Conservation (phyloP, 2,113 vertebrate genomes). For the Struthio camelus region DNA sequence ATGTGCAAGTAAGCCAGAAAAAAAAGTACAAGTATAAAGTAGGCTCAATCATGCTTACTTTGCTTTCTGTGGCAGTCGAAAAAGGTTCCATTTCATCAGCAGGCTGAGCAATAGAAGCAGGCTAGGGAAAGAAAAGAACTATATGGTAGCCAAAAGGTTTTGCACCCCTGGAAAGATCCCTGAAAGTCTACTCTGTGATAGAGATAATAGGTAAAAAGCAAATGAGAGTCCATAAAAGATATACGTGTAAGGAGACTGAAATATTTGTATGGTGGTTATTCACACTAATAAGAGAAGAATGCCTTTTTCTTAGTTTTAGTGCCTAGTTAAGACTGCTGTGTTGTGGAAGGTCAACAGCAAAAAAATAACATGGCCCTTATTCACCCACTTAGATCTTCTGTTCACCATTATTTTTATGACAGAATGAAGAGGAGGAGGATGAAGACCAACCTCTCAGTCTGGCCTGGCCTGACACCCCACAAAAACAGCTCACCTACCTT, state of each 20-base stretch:
- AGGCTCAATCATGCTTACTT: neutral
- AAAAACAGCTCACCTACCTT: conserved; percentile 88
- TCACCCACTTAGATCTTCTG: neutral
- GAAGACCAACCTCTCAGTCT: conserved; percentile 93
- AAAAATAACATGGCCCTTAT: neutral
- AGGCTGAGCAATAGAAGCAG: neutral
- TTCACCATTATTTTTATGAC: conserved; percentile 18
- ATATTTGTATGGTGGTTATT: neutral
- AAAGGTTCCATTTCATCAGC: neutral
- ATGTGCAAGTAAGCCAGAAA: neutral
- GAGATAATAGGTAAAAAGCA: neutral
- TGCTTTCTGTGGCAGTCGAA: neutral
- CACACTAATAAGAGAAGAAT: neutral
- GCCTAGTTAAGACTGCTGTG: neutral
- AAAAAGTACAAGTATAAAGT: neutral
- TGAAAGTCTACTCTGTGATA: neutral
- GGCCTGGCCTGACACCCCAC: conserved; percentile 89
- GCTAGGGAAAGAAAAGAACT: neutral
- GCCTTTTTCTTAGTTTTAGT: neutral
- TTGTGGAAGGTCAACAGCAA: neutral
- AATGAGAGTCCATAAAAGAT: too few species aligned
- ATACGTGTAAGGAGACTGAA: neutral
- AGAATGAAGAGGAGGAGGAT: conserved; percentile 79
- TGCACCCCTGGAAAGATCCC: neutral
- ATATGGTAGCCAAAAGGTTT: neutral